These are phyloP conservation scores for Linnaemya vulpina DNA, from an alignment of 2,888 invertebrate genomes.

Conservation along the genomic window DNA sequence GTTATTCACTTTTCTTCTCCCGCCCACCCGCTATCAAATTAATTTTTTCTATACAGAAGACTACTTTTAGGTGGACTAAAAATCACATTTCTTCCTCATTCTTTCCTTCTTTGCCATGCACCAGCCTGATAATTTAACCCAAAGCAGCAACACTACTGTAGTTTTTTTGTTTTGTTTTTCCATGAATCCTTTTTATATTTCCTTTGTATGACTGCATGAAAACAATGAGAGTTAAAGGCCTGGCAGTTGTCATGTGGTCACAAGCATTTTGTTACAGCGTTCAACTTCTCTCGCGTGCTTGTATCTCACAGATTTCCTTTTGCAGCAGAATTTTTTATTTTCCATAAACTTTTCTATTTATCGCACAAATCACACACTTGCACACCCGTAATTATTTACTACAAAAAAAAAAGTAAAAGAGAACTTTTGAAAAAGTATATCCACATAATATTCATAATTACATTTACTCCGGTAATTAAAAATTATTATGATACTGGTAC, in stretches of 20 bases:
- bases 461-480: slow-evolving; percentile 84
- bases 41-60: slow-evolving; percentile 48
- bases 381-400: slow-evolving; percentile 47
- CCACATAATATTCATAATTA: slow-evolving; percentile 83
- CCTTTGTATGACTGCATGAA: slow-evolving; percentile 65
- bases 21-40: slow-evolving; percentile 56
- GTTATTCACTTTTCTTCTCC: slow-evolving; percentile 54
- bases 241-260: slow-evolving; percentile 75
- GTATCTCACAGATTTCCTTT: slow-evolving; percentile 61
- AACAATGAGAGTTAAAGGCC: slow-evolving; percentile 62
- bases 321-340: slow-evolving; percentile 22
- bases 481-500: slow-evolving; percentile 82
- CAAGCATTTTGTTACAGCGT: slow-evolving; percentile 65
- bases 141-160: slow-evolving; percentile 73
- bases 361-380: slow-evolving; percentile 46
- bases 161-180: slow-evolving; percentile 1
- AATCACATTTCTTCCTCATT: slow-evolving; percentile 28
- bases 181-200: slow-evolving; percentile 54
- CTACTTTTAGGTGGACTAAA: slow-evolving; percentile 48
- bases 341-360: slow-evolving; percentile 33
- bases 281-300: slow-evolving; percentile 54
- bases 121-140: slow-evolving; percentile 73
- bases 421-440: slow-evolving; percentile 74
- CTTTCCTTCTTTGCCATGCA: background rate
- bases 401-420: slow-evolving; percentile 69